A percentile compares a stretch with the other conserved stretches of the same genome.
Evolutionary conservation across 2,888 invertebrate genomes (phyloP).

Genomic region (Ecliptopera silaceata): DNA sequence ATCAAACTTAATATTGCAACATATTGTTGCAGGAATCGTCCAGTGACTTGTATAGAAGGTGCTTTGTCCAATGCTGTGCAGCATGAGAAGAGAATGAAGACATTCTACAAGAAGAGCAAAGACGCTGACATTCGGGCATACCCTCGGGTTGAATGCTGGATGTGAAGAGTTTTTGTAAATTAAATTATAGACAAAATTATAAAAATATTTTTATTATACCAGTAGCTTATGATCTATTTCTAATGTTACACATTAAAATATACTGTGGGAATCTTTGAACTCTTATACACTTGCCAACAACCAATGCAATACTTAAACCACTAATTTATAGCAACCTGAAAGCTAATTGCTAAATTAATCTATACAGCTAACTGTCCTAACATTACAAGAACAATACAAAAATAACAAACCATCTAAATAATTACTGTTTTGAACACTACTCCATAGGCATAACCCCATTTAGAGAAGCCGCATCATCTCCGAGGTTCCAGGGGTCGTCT

Average conservation of each 20-base stretch:
- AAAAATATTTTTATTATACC: too few species aligned
- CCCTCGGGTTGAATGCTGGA: constrained; percentile 69
- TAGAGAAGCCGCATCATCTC: constrained; percentile 51
- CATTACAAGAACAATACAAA: background rate
- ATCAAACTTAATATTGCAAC: background rate
- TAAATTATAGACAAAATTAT: too few species aligned
- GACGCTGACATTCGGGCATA: constrained; percentile 56
- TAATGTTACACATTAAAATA: too few species aligned
- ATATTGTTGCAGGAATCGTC: constrained; percentile 61
- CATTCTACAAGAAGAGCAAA: constrained; percentile 54
- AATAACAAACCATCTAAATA: background rate
- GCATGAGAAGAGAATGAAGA: constrained; percentile 71
- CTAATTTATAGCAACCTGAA: background rate
- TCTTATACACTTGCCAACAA: too few species aligned
- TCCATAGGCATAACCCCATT: constrained; percentile 68
- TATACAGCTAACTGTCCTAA: background rate
- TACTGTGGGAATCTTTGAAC: too few species aligned
- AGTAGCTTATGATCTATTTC: too few species aligned
- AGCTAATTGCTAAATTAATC: background rate
- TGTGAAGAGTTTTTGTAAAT: constrained; percentile 22
- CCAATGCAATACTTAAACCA: too few species aligned
- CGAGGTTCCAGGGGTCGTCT: constrained; percentile 78
- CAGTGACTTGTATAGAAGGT: constrained; percentile 83
- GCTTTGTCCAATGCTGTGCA: constrained; percentile 82
- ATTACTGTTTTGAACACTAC: constrained; percentile 32